phyloP scores from a whole-genome alignment of 1,140 invertebrate species.

The Caenorhabditis brenneri region DNA sequence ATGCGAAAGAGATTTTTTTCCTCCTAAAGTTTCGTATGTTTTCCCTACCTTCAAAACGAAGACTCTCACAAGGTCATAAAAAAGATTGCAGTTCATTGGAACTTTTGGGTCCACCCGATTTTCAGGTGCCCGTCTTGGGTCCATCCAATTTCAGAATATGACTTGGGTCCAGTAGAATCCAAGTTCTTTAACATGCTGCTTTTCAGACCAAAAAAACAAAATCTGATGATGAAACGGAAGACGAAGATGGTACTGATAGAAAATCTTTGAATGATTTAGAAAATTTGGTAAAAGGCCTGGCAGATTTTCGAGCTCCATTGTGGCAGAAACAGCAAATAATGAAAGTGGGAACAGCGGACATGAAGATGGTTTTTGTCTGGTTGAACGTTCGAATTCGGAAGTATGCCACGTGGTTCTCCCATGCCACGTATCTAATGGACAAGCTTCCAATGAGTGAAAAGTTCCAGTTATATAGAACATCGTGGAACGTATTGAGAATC shows the following conservation, averaged over 20 bases:
- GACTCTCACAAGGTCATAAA: no score
- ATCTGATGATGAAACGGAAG: background rate
- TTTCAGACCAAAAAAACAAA: background rate
- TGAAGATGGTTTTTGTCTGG: background rate
- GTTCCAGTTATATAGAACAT: background rate
- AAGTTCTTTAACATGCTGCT: no score
- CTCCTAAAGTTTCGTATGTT: no score
- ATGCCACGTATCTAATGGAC: constrained; percentile 10
- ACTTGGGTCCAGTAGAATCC: no score
- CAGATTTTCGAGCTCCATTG: background rate
- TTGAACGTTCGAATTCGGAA: background rate
- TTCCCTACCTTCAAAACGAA: no score
- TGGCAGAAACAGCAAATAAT: background rate
- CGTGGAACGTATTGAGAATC: background rate
- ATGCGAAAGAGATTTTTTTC: no score
- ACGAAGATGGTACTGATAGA: background rate
- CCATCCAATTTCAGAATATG: no score
- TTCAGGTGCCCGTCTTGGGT: no score
- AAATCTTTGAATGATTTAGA: background rate
- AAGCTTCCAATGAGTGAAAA: background rate
- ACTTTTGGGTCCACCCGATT: no score
- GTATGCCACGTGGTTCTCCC: background rate
- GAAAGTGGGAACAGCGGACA: background rate
- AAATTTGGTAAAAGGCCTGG: background rate
- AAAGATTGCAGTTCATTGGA: no score